phyloP scores from a whole-genome alignment of 2,888 invertebrate species.

The Pterobdella sp. region DNA sequence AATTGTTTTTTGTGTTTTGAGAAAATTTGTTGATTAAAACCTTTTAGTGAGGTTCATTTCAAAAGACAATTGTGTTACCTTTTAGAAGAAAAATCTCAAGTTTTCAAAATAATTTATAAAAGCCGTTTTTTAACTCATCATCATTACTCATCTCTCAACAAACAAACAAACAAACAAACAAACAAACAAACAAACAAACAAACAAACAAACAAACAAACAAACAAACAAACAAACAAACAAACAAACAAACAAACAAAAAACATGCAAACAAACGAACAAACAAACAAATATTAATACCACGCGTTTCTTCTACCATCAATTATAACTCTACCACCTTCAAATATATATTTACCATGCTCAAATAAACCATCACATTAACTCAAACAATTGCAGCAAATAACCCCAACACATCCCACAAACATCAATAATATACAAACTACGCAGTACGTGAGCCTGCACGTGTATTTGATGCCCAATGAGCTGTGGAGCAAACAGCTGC shows the following conservation, averaged over 20 bases:
- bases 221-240: neutral
- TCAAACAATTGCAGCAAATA: neutral
- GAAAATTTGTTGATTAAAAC: too few species aligned
- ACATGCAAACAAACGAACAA: neutral
- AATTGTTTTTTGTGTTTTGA: too few species aligned
- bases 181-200: neutral
- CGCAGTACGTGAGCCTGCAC: constrained; percentile 54
- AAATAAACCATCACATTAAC: neutral
- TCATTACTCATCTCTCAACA: too few species aligned
- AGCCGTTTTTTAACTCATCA: too few species aligned
- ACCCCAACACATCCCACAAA: neutral
- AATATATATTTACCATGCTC: neutral
- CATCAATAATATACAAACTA: neutral
- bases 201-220: neutral
- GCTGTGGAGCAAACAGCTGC: constrained; percentile 53
- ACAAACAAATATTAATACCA: neutral
- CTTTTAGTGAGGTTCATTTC: too few species aligned
- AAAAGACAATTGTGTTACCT: too few species aligned
- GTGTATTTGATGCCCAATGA: constrained; percentile 54
- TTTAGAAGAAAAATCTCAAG: too few species aligned
- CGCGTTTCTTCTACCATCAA: too few species aligned
- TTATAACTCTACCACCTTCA: neutral
- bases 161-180: too few species aligned
- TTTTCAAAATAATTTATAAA: too few species aligned
- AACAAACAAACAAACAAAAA: neutral